Base-by-base conservation (phyloP, 2,797 vertebrate species). In the Cephalopachus bancanus region DNA sequence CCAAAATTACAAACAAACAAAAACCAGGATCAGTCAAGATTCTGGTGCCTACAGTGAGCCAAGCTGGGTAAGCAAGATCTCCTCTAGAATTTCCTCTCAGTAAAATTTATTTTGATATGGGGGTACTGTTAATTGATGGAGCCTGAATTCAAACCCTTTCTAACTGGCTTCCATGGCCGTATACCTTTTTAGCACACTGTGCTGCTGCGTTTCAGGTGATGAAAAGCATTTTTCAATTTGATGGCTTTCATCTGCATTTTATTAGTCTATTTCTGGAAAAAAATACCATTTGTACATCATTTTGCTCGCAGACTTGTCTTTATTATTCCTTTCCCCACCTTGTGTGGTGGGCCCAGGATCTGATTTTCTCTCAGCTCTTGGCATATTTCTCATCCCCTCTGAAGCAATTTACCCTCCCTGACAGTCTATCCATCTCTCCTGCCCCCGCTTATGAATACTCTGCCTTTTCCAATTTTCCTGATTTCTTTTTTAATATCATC, bases 161-260 rank as follows among this genome's bases (percentile, higher is more conserved):
- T 81, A 53, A 17, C 76, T 28, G 72, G 72, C n/a, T 33, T 71
- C 51, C 3, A 2, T 0, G 0, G 84, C 69, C 7, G 0, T 30
- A 30, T 12, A 6, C 79, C 30, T 78, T 59, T 64, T 71, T 72
- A 28, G 80, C 51, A 78, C 37, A 20, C 20, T 3, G 65, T 78
- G 79, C 65, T 55, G 91, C 87, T 69, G 75, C 1, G 1, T 91
- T 89, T 86, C 94, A 95, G 96, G 95, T 96, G 97, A 97, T 97
- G 94, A 97, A 95, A 97, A 84, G 92, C 95, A 97, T 97, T 97
- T 98, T 97, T 97, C 96, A 97, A 88, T 87, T 89, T 96, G 96
- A 98, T 97, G 93, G 92, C 87, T 97, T 95, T 97, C 96, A 97
- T 97, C 95, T 97, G 92, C 96, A 97, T 97, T 98, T 98, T 97